phyloP scores from a whole-genome alignment of 2,113 vertebrate species.

The Carassius auratus region DNA sequence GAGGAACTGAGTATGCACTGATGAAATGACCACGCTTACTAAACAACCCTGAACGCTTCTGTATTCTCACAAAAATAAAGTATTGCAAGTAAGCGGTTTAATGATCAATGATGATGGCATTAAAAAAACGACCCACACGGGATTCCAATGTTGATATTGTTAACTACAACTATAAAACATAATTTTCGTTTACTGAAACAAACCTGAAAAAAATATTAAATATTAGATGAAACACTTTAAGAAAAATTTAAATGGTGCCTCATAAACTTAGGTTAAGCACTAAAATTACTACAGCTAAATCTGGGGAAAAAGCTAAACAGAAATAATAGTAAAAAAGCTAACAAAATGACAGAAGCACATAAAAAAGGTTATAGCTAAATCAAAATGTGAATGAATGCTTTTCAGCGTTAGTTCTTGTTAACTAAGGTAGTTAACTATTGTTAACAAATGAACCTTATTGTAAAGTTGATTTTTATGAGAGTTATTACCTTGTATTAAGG shows the following conservation, averaged over 20 bases:
- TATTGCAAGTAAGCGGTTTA: neutral
- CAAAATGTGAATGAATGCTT: too few relatives aligned
- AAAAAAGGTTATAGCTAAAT: too few relatives aligned
- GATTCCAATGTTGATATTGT: neutral
- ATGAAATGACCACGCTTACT: neutral
- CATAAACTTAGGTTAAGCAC: too few relatives aligned
- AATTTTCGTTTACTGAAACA: too few relatives aligned
- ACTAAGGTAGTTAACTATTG: neutral
- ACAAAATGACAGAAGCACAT: too few relatives aligned
- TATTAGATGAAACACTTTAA: too few relatives aligned
- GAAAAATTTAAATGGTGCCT: too few relatives aligned
- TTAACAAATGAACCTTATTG: neutral
- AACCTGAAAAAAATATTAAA: neutral
- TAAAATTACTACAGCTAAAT: too few relatives aligned
- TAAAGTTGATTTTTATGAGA: neutral
- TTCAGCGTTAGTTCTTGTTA: neutral
- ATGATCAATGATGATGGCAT: neutral
- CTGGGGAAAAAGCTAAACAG: too few relatives aligned
- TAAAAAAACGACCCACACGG: too few relatives aligned
- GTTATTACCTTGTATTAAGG: neutral
- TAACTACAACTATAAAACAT: neutral
- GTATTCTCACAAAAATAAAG: neutral
- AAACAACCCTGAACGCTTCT: neutral
- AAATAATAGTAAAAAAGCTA: too few relatives aligned
- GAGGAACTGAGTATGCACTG: neutral